phyloP scores from a whole-genome alignment of 2,113 vertebrate genomes.

The Anser cygnoides region DNA sequence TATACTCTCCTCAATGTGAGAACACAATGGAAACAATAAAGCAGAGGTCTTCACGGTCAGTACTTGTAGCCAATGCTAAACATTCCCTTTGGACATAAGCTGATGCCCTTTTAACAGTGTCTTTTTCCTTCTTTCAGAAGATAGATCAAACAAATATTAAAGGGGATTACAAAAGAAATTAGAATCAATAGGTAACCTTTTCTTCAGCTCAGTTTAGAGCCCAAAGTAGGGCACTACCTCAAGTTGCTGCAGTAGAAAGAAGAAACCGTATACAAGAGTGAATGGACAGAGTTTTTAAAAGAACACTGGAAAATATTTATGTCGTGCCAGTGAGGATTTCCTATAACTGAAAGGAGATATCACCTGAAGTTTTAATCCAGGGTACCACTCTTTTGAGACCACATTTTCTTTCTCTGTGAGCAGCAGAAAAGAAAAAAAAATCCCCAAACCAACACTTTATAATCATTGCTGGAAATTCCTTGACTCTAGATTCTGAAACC shows the following conservation, averaged over 20 bases:
- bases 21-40: background rate
- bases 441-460: background rate
- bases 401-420: background rate
- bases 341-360: background rate
- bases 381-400: background rate
- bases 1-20: background rate
- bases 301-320: background rate
- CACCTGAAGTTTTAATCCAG: background rate
- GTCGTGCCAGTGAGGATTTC: background rate
- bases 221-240: background rate
- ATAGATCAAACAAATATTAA: background rate
- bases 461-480: background rate
- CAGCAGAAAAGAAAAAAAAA: background rate
- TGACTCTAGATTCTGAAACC: background rate
- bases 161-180: background rate
- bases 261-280: background rate
- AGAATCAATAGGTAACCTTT: background rate
- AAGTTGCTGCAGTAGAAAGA: background rate
- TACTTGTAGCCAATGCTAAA: background rate
- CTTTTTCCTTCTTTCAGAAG: slow-evolving; percentile 1
- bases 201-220: background rate
- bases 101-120: background rate
- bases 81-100: background rate
- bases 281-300: background rate
- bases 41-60: background rate